Evolutionary conservation across 2,113 vertebrate species (phyloP).

Genomic region (Lethenteron reissneri): DNA sequence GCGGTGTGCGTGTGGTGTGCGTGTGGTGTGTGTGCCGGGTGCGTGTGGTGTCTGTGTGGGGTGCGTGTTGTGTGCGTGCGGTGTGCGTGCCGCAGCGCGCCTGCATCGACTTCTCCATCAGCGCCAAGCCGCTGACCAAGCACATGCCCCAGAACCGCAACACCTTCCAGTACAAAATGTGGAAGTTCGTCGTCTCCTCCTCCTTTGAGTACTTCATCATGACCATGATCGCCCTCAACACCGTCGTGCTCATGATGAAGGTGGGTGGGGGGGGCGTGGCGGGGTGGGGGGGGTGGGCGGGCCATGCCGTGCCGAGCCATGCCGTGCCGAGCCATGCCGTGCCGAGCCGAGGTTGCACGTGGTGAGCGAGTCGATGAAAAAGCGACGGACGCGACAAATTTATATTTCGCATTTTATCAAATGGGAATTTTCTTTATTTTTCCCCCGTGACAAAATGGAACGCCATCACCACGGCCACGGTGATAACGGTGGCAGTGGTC

Average conservation of each 20-base stretch:
- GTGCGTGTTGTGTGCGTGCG: not conserved
- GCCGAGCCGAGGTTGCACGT: too few relatives aligned
- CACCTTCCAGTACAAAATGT: not conserved
- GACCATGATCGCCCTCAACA: slow-evolving; percentile 2
- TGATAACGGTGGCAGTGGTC: too few relatives aligned
- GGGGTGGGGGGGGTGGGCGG: not conserved
- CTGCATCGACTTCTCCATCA: slow-evolving; percentile 5
- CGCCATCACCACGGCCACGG: too few relatives aligned
- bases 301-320: not conserved
- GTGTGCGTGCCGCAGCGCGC: not conserved
- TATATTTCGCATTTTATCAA: too few relatives aligned
- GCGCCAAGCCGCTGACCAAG: slow-evolving; percentile 1
- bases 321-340: not conserved
- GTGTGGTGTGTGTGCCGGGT: too few relatives aligned
- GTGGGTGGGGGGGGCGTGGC: not conserved
- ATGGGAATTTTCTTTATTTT: too few relatives aligned
- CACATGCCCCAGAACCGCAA: slow-evolving; percentile 3
- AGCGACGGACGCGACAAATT: too few relatives aligned
- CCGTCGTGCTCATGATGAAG: slow-evolving; percentile 4
- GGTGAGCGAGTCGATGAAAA: too few relatives aligned
- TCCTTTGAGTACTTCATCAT: slow-evolving; percentile 3
- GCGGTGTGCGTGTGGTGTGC: too few relatives aligned
- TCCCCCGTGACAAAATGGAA: too few relatives aligned
- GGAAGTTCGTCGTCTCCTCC: not conserved
- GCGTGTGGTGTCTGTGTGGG: too few relatives aligned